phyloP scores from a whole-genome alignment of 2,113 vertebrate genomes.

The Hemiscyllium ocellatum region DNA sequence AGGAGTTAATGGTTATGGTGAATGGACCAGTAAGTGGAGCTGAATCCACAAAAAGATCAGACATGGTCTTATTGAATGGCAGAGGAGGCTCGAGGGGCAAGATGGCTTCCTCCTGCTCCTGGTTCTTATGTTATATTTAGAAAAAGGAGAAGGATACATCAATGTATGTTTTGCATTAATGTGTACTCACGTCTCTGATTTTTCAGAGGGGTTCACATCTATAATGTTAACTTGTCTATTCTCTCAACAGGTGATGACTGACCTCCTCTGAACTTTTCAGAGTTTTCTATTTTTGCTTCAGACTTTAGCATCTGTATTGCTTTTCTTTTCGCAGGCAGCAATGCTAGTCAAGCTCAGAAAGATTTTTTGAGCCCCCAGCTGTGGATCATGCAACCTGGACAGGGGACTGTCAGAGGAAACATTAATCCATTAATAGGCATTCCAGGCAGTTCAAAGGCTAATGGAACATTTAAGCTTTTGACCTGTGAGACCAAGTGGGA shows the following conservation, averaged over 20 bases:
- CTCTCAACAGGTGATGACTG: background rate
- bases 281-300: background rate
- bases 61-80: too few relatives aligned
- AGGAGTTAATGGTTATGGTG: too few relatives aligned
- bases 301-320: background rate
- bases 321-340: background rate
- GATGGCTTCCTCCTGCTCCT: too few relatives aligned
- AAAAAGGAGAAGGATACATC: background rate
- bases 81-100: too few relatives aligned
- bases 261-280: background rate
- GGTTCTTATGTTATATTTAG: background rate
- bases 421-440: background rate
- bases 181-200: background rate
- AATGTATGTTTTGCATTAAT: background rate
- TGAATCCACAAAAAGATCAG: too few relatives aligned
- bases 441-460: slow-evolving; percentile 4
- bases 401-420: background rate
- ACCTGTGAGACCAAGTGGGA: slow-evolving; percentile 8
- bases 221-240: too few relatives aligned
- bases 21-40: too few relatives aligned
- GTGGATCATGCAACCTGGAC: background rate
- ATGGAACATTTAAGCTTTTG: slow-evolving; percentile 1
- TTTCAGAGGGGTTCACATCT: background rate
- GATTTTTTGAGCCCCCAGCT: background rate
- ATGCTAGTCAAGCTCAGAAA: background rate